Evolutionary conservation across 2,113 vertebrate genomes (phyloP).

Genomic region (Gobius niger): DNA sequence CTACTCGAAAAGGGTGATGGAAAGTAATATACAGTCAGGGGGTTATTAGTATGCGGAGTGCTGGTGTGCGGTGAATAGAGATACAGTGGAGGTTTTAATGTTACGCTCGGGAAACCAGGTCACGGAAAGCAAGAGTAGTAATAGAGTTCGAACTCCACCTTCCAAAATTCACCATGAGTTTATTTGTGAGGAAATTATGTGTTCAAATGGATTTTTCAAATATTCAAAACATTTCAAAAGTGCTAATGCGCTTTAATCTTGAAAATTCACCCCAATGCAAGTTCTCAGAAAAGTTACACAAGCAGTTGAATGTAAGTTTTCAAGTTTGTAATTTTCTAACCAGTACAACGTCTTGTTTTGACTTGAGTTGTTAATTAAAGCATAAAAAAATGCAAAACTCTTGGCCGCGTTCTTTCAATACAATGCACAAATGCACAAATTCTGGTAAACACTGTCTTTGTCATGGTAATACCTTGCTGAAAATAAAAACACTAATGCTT

Average conservation of each 20-base stretch:
- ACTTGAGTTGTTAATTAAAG: no score
- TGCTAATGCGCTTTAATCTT: not conserved
- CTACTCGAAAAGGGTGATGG: slow-evolving; percentile 8
- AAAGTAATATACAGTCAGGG: slow-evolving; percentile 16
- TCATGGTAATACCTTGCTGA: no score
- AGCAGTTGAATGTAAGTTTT: no score
- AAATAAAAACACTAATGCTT: no score
- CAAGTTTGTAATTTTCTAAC: no score
- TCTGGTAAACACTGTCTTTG: no score
- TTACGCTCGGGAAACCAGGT: slow-evolving; percentile 42
- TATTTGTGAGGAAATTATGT: not conserved
- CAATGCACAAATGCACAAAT: no score
- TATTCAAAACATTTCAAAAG: not conserved
- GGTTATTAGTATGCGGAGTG: slow-evolving; percentile 21
- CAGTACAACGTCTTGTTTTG: no score
- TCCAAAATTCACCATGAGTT: slow-evolving; percentile 4
- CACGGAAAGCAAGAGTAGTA: slow-evolving; percentile 23
- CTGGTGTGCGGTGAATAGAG: slow-evolving; percentile 26
- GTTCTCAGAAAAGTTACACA: no score
- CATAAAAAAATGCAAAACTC: no score
- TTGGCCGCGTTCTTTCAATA: no score
- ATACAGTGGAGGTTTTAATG: slow-evolving; percentile 47
- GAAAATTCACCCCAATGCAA: not conserved
- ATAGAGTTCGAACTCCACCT: not conserved
- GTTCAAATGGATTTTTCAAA: not conserved